Conservation (phyloP, 2,888 invertebrate species). For the Nomada lathburiana region DNA sequence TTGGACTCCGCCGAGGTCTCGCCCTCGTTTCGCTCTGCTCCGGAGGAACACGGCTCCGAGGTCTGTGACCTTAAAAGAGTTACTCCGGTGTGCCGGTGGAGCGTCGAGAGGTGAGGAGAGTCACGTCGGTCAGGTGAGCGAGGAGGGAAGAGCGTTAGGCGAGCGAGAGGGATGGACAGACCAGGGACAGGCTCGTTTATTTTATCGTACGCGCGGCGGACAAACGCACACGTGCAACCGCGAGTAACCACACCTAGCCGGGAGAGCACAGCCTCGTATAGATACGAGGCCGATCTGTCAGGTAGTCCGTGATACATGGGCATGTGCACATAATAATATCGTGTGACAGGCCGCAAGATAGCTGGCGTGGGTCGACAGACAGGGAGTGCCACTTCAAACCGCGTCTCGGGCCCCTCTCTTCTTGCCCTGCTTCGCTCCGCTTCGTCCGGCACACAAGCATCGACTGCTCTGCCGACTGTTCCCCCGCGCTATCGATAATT, state of each 20-base stretch:
- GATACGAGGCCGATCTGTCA: slow-evolving; percentile 81
- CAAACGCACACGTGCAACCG: slow-evolving; percentile 57
- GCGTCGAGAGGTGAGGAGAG: slow-evolving; percentile 4
- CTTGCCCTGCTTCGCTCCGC: slow-evolving; percentile 7
- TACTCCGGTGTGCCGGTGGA: slow-evolving; percentile 49
- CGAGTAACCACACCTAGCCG: slow-evolving; percentile 73
- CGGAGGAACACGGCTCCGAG: slow-evolving; percentile 59
- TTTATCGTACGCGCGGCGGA: slow-evolving; percentile 63
- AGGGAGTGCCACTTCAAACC: slow-evolving; percentile 82
- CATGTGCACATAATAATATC: slow-evolving; percentile 80
- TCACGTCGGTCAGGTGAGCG: slow-evolving; percentile 14
- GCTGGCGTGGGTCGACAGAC: slow-evolving; percentile 82
- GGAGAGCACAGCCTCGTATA: slow-evolving; percentile 55
- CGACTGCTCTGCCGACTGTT: neutral
- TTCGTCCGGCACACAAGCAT: too few relatives aligned
- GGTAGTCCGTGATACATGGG: slow-evolving; percentile 81
- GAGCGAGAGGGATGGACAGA: neutral
- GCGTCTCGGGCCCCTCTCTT: slow-evolving; percentile 51
- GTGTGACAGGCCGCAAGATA: slow-evolving; percentile 77
- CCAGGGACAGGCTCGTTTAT: slow-evolving; percentile 70
- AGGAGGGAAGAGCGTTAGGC: neutral
- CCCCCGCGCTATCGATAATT: slow-evolving; percentile 15
- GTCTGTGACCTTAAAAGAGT: slow-evolving; percentile 77
- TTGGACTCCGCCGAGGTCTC: slow-evolving; percentile 64
- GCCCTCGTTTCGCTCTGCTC: slow-evolving; percentile 68